These are phyloP conservation scores for Ptilorrhoa leucosticta DNA, from an alignment of 2,113 vertebrate genomes.

Conservation along the genomic window DNA sequence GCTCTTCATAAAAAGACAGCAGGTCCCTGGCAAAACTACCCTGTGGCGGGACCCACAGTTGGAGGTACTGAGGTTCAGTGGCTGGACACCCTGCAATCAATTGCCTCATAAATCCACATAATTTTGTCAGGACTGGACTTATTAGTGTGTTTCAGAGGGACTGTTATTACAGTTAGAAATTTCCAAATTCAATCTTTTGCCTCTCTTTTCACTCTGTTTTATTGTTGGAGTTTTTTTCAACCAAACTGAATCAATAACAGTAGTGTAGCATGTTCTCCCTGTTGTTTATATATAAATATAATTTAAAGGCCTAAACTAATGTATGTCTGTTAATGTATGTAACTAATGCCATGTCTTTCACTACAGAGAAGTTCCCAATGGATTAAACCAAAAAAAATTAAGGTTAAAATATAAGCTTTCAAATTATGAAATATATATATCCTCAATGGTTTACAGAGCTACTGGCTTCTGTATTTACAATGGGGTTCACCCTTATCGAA, in stretches of 20 bases:
- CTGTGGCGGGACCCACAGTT: fast-evolving
- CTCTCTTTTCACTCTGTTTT: not conserved
- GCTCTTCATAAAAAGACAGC: not conserved
- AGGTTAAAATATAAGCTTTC: not conserved
- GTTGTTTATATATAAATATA: not conserved
- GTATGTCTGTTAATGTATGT: no score
- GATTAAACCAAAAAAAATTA: not conserved
- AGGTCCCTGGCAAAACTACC: not conserved
- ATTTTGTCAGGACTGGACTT: not conserved
- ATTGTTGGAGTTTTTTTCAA: not conserved
- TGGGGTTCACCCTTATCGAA: not conserved
- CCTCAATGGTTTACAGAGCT: not conserved
- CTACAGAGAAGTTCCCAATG: not conserved
- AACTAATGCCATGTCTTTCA: not conserved
- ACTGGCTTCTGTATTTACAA: not conserved
- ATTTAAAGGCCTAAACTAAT: not conserved
- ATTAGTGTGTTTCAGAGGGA: not conserved
- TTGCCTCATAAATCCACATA: not conserved
- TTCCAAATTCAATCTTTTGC: not conserved
- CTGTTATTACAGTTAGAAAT: not conserved
- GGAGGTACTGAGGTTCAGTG: not conserved
- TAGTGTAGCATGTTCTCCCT: not conserved
- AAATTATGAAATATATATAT: not conserved
- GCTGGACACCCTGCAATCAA: not conserved
- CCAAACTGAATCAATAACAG: not conserved